phyloP scores from a whole-genome alignment of 64 coral and sea anemone genomes.

The Hydrozoanthus tunicans region DNA sequence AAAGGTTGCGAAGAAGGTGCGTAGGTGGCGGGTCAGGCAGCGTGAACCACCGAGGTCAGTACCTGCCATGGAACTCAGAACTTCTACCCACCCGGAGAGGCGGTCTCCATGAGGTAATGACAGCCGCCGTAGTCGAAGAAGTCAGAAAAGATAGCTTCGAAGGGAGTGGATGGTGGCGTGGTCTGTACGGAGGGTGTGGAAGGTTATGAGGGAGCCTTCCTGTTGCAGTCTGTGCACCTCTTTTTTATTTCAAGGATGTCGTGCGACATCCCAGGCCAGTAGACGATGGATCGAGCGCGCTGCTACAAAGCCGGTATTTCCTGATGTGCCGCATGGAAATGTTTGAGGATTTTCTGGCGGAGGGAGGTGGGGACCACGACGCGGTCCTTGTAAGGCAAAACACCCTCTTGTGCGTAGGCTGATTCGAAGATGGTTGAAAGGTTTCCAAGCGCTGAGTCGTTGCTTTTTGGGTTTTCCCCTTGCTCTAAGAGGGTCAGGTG shows the following conservation, averaged over 20 bases:
- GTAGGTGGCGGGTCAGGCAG: background rate
- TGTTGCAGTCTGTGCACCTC: background rate
- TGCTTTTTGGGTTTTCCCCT: background rate
- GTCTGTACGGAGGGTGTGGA: background rate
- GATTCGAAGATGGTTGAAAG: background rate
- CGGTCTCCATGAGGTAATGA: background rate
- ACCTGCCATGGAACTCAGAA: background rate
- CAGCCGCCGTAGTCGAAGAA: background rate
- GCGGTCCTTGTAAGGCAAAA: background rate
- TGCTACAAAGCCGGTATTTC: background rate
- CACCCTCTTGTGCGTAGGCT: background rate
- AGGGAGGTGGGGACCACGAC: slow-evolving; percentile 13
- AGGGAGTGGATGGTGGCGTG: background rate
- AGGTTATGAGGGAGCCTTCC: background rate
- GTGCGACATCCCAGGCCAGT: slow-evolving; percentile 1
- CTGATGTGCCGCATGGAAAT: slow-evolving; percentile 12
- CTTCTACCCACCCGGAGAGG: background rate
- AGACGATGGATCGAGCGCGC: background rate
- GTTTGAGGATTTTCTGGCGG: slow-evolving; percentile 1
- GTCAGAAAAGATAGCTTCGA: background rate
- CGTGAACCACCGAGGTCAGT: background rate
- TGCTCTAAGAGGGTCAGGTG: background rate
- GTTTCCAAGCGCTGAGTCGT: background rate
- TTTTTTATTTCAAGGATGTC: too few species aligned
- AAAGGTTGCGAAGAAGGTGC: background rate